Base-by-base conservation (phyloP, 2,888 invertebrate species). In the Unio pictorum region DNA sequence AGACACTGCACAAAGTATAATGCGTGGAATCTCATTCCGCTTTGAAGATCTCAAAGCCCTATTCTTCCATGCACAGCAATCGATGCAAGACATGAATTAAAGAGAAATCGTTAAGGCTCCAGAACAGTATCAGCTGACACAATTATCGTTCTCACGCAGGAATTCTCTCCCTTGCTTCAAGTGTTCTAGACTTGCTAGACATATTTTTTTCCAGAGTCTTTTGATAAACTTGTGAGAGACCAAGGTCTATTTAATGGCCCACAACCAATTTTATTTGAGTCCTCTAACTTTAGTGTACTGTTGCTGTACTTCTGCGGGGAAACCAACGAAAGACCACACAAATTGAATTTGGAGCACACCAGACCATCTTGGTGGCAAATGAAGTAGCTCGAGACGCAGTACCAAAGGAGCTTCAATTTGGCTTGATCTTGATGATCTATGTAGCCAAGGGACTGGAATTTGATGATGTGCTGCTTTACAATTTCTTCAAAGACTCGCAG, bases 341-440 rank as follows among this genome's bases (percentile, higher is more conserved):
- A 30, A 88, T 88, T 65, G 88, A 88, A 71, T 88, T 87, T 80
- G 88, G 88, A 1, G 87, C 88, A 18, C 87, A 88, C 68, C 88
- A 88, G 67, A 86, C 84, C 30, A 86, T 87, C 55, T 75, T 87
- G 23, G 85, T 88, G 28, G 84, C 80, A n/a, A 84, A 80, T 76
- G 85, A 87, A 55, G 80, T 78, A 58, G 85, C 86, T 0, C 72
- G 85, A 60, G 80, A 83, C 23, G 71, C 70, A 26, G 75, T 88
- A 5, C 87, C 87, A 4, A 81, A 85, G 63, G 86, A 85, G 66
- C 74, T 88, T 59, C 77, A 80, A 18, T 69, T 81, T 56, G 87
- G 83, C 8, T 74, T 87, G 28, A 84, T 87, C 18, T 78, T 87
- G 67, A 87, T 87, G 55, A 86, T 87, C 71, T 87, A 82, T 68